Evolutionary conservation across 2,113 vertebrate species (phyloP).

Genomic region (Columba livia): DNA sequence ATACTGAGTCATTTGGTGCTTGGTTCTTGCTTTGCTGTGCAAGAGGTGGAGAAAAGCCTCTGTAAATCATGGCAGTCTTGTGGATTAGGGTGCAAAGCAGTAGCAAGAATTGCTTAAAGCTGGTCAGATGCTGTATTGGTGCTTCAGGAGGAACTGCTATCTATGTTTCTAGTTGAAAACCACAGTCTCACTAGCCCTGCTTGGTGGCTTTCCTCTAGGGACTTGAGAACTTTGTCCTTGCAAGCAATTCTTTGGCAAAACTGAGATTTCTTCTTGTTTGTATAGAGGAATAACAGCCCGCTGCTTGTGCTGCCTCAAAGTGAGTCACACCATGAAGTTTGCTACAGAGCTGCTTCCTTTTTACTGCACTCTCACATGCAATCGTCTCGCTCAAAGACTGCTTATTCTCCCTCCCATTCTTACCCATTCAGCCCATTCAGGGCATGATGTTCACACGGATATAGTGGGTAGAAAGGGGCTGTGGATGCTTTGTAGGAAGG

Average conservation of each 20-base stretch:
- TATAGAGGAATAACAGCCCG: not conserved
- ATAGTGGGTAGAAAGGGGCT: not conserved
- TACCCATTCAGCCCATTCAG: not conserved
- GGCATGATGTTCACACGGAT: fast-evolving
- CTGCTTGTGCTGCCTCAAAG: not conserved
- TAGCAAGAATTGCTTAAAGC: not conserved
- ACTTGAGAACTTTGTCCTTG: not conserved
- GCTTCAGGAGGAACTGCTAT: not conserved
- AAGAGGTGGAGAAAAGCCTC: not conserved
- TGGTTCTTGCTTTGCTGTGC: not conserved
- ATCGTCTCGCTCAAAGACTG: not conserved
- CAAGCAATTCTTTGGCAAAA: not conserved
- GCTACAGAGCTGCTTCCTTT: not conserved
- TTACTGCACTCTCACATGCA: not conserved
- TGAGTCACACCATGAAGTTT: not conserved
- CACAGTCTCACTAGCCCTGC: not conserved
- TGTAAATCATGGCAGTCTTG: not conserved
- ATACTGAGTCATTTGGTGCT: fast-evolving
- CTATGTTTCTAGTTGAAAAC: not conserved
- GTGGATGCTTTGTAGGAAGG: not conserved
- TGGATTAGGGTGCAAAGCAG: not conserved
- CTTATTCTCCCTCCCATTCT: not conserved
- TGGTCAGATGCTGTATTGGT: not conserved
- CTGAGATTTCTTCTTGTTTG: not conserved
- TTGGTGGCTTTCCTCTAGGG: not conserved